Evolutionary conservation across 2,113 vertebrate species (phyloP), one percentile per base, ranked within the genome.

Genomic region (Cephalopterus ornatus): DNA sequence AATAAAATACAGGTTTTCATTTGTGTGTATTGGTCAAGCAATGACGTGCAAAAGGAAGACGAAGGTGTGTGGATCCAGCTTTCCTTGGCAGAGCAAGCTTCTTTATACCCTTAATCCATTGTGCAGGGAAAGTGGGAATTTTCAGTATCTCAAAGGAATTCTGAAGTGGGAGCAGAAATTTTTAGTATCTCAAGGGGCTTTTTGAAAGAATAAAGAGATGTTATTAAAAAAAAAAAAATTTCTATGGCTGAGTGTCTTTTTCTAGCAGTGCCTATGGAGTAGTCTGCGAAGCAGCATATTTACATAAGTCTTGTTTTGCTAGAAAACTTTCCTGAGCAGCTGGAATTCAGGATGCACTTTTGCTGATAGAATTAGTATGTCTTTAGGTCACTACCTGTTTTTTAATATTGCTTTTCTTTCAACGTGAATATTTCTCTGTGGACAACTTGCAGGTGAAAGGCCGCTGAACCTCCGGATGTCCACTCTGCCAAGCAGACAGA

Each of bases 401-500:
- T 55, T 47, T 53, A 30, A 22, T 42, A 26, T 2, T 81, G 47
- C 28, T 58, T 86, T 91, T n/a, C 28, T 78, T 70, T 35, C 58
- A 75, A 91, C 12, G 9, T n/a, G 20, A 1, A 1, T 26, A 3
- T 91, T 42, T 86, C 22, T 1, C n/a, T 88, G 58, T 82, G 65
- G 66, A 79, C 62, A 13, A 63, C n/a, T 76, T 96, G 9, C 91
- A 99, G 99, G 98, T 86, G 99, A 99, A 49, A 98, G 99, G 53
- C 99, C 99, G 3, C 96, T 99, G 96, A 99, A 99, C 97, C 97
- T 99, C 82, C 98, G 98, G 8, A 98, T 99, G 88, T 97, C 99
- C 28, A 98, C 94, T 65, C 98, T 98, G 89, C 98, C 98, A 11
- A 97, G 96, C 37, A 98, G 98, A 92, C 98, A 98, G 52, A 70